Conservation (phyloP, 1,140 invertebrate species). For the Zaprionus lachaisei region DNA sequence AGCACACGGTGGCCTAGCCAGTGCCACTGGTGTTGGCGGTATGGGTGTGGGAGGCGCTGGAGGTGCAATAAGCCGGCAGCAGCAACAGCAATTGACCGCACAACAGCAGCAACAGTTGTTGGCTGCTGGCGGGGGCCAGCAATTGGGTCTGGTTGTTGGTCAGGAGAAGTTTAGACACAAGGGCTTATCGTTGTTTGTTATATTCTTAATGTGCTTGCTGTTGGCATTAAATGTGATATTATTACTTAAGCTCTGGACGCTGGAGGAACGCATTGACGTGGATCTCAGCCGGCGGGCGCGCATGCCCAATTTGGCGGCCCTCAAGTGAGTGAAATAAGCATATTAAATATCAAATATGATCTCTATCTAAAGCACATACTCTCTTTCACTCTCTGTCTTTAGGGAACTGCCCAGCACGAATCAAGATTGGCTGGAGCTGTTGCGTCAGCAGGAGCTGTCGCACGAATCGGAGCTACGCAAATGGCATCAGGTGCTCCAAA, state of each 20-base stretch:
- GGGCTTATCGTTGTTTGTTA: conserved; percentile 86
- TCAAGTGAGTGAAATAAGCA: conserved; percentile 57
- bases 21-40: conserved; percentile 9
- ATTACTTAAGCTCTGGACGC: conserved; percentile 91
- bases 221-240: conserved; percentile 91
- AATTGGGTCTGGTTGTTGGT: conserved; percentile 44
- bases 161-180: conserved; percentile 61
- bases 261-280: conserved; percentile 86
- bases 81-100: conserved; percentile 39
- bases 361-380: not conserved
- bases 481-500: conserved; percentile 90
- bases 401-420: conserved; percentile 87
- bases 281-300: conserved; percentile 84
- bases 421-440: conserved; percentile 91
- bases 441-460: conserved; percentile 91
- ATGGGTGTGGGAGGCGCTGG: conserved; percentile 36
- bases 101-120: conserved; percentile 56
- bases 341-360: not conserved
- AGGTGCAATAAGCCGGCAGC: conserved; percentile 27
- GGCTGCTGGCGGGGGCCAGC: conserved; percentile 45
- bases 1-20: conserved; percentile 25
- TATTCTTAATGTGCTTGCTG: conserved; percentile 88
- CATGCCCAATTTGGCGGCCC: conserved; percentile 64
- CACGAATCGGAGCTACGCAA: conserved; percentile 91
- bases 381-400: not conserved